Conservation (phyloP, 1,140 invertebrate species). For the Hyposmocoma kahamanoa region DNA sequence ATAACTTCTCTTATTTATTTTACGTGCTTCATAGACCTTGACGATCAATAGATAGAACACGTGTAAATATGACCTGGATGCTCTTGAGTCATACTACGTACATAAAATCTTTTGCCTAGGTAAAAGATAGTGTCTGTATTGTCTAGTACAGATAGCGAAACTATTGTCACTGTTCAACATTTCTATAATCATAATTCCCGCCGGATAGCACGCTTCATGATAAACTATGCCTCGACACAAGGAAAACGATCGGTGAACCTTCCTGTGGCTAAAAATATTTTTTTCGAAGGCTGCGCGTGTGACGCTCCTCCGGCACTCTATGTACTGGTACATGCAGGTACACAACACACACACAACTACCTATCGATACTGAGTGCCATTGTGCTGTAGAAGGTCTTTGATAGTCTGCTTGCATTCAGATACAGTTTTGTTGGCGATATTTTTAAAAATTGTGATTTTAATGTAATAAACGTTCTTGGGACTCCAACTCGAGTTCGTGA, state of each 20-base stretch:
- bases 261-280: slow-evolving; percentile 64
- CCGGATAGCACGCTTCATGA: slow-evolving; percentile 31
- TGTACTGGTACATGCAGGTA: slow-evolving; percentile 20
- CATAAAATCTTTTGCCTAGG: too few relatives aligned
- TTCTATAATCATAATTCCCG: too few relatives aligned
- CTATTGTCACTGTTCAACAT: too few relatives aligned
- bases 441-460: slow-evolving; percentile 1
- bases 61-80: too few relatives aligned
- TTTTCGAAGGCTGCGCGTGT: slow-evolving; percentile 56
- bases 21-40: too few relatives aligned
- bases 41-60: too few relatives aligned
- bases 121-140: too few relatives aligned
- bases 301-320: slow-evolving; percentile 28
- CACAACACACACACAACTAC: slow-evolving; percentile 11
- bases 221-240: slow-evolving; percentile 27
- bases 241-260: slow-evolving; percentile 59
- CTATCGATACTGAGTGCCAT: slow-evolving; percentile 23
- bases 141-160: too few relatives aligned
- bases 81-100: too few relatives aligned
- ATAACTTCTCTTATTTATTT: too few relatives aligned
- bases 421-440: background rate
- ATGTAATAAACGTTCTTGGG: slow-evolving; percentile 14
- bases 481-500: slow-evolving; percentile 12
- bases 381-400: slow-evolving; percentile 31
- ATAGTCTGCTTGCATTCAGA: slow-evolving; percentile 19